Conservation (phyloP, 2,113 vertebrate genomes). For the Falco punctatus region DNA sequence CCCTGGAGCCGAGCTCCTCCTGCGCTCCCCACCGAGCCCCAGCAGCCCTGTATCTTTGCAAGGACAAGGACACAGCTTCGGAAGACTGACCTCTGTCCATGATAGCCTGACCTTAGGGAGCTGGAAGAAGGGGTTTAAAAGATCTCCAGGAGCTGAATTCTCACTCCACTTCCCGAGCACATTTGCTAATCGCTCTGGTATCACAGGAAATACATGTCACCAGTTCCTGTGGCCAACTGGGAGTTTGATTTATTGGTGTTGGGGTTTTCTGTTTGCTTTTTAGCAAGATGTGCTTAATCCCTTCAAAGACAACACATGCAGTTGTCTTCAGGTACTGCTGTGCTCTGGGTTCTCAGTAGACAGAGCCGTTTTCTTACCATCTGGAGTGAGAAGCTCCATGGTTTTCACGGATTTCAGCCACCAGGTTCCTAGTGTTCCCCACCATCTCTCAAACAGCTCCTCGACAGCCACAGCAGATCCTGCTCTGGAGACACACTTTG, state of each 20-base stretch:
- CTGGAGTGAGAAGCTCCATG: not conserved
- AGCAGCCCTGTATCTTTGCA: not conserved
- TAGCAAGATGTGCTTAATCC: not conserved
- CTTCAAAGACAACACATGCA: not conserved
- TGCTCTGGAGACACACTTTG: not conserved
- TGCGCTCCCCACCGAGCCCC: not conserved
- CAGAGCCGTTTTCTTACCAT: not conserved
- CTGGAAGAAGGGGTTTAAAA: not conserved
- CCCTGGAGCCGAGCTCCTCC: accelerated
- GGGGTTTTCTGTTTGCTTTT: not conserved
- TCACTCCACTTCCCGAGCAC: not conserved
- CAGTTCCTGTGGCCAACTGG: not conserved
- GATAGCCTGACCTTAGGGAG: accelerated
- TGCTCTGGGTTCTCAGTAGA: not conserved
- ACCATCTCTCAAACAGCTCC: not conserved
- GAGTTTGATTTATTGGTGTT: not conserved
- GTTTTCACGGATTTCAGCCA: not conserved
- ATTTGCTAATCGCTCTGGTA: not conserved
- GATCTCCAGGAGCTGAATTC: not conserved
- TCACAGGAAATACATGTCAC: not conserved
- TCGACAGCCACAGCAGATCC: not conserved
- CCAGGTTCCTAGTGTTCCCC: not conserved
- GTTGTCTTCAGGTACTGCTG: not conserved
- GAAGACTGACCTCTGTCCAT: accelerated
- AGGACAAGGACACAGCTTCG: not conserved